Base-by-base conservation (phyloP, 2,888 invertebrate genomes). In the Latrodectus hesperus region DNA sequence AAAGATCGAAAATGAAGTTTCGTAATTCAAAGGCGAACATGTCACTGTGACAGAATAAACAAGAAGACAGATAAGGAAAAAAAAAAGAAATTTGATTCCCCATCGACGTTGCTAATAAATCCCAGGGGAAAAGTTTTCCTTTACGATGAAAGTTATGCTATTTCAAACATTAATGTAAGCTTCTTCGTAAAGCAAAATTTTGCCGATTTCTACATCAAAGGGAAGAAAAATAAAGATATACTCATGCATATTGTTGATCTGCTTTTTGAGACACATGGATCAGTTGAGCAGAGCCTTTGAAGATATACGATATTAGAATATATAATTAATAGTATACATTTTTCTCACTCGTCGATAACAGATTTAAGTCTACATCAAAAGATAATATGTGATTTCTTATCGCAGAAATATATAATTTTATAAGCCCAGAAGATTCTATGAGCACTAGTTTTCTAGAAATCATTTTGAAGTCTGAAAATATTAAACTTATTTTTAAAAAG, bases 131-230 rank as follows among this genome's bases (percentile, higher is more conserved):
- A 26, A 83, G 72, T 81, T 74, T 73, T 17, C 68, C 53, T 68
- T 78, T 78, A 12, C 38, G 16, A 67, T 53, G 75, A 53, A 76
- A 83, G 64, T 83, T 83, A 71, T 76, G 76, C 83, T 70, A 78
- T 73, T 78, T 68, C 83, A 72, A 71, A 75, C 71, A 83, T 76
- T 76, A 83, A 83, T 83, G 49, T 60, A 75, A 78, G 77, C 52
- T 68, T 68, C 78, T 71, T 26, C 52, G 70, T 60, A 38, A 22
- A n/a, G 74, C 72, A 78, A 78, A 84, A 78, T 71, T 84, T 73
- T 68, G 78, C 53, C 52, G 65, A 71, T n/a, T 78, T n/a, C 53
- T 52, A 52, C 72, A 22, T 77, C 84, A 84, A 84, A 84, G 77
- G 49, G 53, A n/a, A 53, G 77, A 84, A 84, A 84, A 84, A 84